Evolutionary conservation across 92 coral and sea anemone species (phyloP).

Genomic region (Paramuricea clavata): DNA sequence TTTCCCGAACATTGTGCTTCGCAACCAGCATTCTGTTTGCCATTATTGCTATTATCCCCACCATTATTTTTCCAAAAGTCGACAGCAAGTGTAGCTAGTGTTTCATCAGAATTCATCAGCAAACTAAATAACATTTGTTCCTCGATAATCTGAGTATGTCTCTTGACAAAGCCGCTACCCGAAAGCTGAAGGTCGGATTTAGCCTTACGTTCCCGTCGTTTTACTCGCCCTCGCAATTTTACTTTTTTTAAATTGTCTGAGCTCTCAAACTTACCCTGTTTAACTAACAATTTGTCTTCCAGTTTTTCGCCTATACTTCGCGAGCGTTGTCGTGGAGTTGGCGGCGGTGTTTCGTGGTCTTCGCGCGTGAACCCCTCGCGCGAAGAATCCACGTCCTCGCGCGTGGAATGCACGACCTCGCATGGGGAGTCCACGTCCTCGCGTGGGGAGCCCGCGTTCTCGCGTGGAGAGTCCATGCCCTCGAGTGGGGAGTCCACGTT

Average conservation of each 20-base stretch:
- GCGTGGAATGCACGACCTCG: neutral
- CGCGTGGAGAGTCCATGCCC: neutral
- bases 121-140: conserved; percentile 58
- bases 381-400: neutral
- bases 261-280: conserved; percentile 35
- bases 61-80: neutral
- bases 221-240: conserved; percentile 31
- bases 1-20: neutral
- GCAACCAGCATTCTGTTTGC: neutral
- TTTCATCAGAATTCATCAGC: conserved; percentile 25
- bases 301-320: conserved; percentile 39
- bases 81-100: conserved; percentile 19
- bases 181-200: conserved; percentile 50
- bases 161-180: conserved; percentile 65
- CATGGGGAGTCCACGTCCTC: neutral
- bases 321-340: conserved; percentile 17
- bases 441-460: neutral
- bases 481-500: neutral
- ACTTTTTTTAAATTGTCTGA: conserved; percentile 36
- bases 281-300: neutral
- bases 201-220: conserved; percentile 41
- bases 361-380: neutral
- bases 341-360: neutral
- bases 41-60: neutral
- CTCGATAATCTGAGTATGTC: conserved; percentile 85